Evolutionary conservation across 1,140 invertebrate genomes (phyloP), one percentile per base, ranked within the genome.

Genomic region (Drosophila cardini): DNA sequence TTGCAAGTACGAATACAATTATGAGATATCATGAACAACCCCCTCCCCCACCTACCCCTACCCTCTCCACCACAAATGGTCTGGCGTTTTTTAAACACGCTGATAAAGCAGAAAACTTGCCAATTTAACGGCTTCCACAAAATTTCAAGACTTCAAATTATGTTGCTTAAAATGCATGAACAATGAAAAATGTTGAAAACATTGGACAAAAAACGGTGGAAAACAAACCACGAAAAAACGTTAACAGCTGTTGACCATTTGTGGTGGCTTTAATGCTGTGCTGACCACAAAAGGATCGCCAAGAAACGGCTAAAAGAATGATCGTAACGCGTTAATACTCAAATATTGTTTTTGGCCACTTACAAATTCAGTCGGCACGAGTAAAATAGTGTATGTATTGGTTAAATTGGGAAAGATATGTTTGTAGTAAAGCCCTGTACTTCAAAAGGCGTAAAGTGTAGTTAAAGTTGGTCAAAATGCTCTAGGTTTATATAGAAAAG

Each of bases 211-310:
- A 26, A 30, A 30, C 21, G 46, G 4, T 15, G 15, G n/a, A 46
- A 46, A 10, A 6, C 8, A 30, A 42, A 18, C 6, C 1, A 13
- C 26, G 6, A 72, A 26, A 26, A 52, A 50, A 61, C 61, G 40
- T 62, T 62, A 67, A 83, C 80, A 89, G 71, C 85, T 78, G 84
- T 89, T 89, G 80, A 67, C 84, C 84, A 76, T 78, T 26, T 89
- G 55, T 36, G 60, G 53, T 55, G 72, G 72, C 61, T 63, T 71
- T 60, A 62, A 61, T 72, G 55, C 3, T 58, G 40, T 15, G 21
- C 55, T 55, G 40, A 40, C 84, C 85, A 84, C 64, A 89, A 89
- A 89, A 87, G 84, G 84, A 87, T 78, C 46, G 84, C 60, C 26
- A 26, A 26, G 21, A 26, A 26, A 26, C 21, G 56, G 48, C 4